A percentile compares a stretch with the other conserved stretches of the same genome.
phyloP scores from a whole-genome alignment of 2,888 invertebrate species.

The Pyrrhosoma nymphula region DNA sequence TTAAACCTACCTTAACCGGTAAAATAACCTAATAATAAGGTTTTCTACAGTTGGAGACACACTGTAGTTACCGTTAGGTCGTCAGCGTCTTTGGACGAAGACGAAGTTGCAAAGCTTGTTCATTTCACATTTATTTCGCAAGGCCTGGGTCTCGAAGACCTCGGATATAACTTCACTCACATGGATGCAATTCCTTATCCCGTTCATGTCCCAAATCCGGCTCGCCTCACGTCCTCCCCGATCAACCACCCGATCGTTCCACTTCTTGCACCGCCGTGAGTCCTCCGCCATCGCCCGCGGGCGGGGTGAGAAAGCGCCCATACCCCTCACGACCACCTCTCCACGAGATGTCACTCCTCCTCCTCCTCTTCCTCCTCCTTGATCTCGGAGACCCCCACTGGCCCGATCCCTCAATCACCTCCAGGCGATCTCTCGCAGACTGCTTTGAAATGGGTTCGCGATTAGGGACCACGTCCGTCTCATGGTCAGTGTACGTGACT shows the following conservation, averaged over 20 bases:
- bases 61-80: too few species aligned
- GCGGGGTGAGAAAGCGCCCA: background rate
- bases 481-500: background rate
- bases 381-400: background rate
- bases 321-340: background rate
- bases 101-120: background rate
- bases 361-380: background rate
- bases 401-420: conserved; percentile 23
- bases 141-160: background rate
- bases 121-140: background rate
- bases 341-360: background rate
- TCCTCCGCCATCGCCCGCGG: background rate
- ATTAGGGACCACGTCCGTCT: conserved; percentile 8
- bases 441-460: conserved; percentile 22
- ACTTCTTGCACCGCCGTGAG: background rate
- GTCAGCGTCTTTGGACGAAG: too few species aligned
- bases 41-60: too few species aligned
- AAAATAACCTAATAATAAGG: too few species aligned
- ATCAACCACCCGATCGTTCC: background rate
- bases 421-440: background rate
- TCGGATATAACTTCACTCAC: background rate
- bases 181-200: background rate
- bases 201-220: background rate
- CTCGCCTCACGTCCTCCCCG: background rate
- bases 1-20: too few species aligned